phyloP scores from a whole-genome alignment of 2,113 vertebrate genomes.

The Aleadryas rufinucha region DNA sequence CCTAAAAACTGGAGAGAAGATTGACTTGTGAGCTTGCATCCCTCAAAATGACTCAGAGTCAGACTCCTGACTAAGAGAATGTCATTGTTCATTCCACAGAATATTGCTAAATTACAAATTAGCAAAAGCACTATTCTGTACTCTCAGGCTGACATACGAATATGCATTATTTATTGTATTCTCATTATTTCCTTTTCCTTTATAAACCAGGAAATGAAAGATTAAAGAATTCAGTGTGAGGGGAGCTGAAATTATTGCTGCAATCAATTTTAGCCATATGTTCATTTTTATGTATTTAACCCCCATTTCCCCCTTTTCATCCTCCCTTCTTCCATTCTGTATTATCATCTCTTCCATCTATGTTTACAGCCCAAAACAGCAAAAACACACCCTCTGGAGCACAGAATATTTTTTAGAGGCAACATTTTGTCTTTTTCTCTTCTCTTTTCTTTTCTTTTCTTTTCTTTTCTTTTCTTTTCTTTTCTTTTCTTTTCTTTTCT shows the following conservation, averaged over 20 bases:
- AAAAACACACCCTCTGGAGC: not conserved
- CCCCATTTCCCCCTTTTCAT: not conserved
- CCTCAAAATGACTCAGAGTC: slow-evolving; percentile 13
- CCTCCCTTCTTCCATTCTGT: not conserved
- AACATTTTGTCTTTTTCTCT: not conserved
- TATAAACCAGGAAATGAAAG: slow-evolving; percentile 8
- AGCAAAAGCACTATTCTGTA: not conserved
- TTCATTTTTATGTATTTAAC: not conserved
- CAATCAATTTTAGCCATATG: not conserved
- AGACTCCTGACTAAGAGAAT: slow-evolving; percentile 38
- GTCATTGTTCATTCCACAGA: slow-evolving; percentile 4
- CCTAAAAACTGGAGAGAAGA: not conserved
- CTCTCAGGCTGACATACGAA: not conserved
- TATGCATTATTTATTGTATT: slow-evolving; percentile 15
- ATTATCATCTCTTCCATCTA: not conserved
- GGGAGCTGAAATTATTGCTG: not conserved
- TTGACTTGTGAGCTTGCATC: not conserved
- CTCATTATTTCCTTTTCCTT: slow-evolving; percentile 15
- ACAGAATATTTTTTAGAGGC: not conserved
- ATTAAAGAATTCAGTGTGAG: not conserved
- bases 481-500: not conserved
- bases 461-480: not conserved
- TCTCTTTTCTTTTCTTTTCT: not conserved
- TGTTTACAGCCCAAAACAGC: not conserved
- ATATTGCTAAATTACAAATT: slow-evolving; percentile 34